These are phyloP conservation scores for Campoletis raptor DNA, from an alignment of 2,888 invertebrate genomes.

Conservation along the genomic window DNA sequence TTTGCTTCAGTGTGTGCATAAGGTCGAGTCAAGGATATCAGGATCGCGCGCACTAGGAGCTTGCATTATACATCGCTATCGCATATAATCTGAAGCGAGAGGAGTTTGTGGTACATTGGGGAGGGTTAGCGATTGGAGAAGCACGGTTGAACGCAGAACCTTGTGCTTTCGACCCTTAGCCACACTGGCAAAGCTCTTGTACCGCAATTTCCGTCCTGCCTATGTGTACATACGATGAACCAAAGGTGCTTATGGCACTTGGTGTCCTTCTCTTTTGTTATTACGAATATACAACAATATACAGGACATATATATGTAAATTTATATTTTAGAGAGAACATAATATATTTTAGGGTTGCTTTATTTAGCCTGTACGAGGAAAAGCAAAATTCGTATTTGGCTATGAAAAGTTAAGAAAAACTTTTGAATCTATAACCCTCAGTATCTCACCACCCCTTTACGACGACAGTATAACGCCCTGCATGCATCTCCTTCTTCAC, in stretches of 20 bases:
- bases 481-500: constrained; percentile 61
- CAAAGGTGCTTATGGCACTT: constrained; percentile 23
- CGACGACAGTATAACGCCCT: constrained; percentile 62
- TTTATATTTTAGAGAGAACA: neutral
- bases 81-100: constrained; percentile 72
- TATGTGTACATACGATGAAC: constrained; percentile 10
- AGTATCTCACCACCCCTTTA: constrained; percentile 61
- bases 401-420: constrained; percentile 49
- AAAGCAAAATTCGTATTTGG: constrained; percentile 35
- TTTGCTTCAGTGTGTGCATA: neutral
- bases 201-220: constrained; percentile 10
- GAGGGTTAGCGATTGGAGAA: constrained; percentile 48
- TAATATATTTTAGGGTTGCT: neutral
- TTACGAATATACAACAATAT: constrained; percentile 28
- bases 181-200: constrained; percentile 16
- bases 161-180: constrained; percentile 19
- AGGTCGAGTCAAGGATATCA: constrained; percentile 69
- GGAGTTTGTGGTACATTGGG: constrained; percentile 61
- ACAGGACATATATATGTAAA: neutral
- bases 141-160: constrained; percentile 7
- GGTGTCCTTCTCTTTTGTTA: constrained; percentile 48
- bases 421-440: constrained; percentile 69
- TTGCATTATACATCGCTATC: constrained; percentile 76
- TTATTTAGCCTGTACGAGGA: constrained; percentile 15
- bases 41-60: constrained; percentile 70